phyloP scores from a whole-genome alignment of 2,113 vertebrate genomes.

The Malurus elegans region DNA sequence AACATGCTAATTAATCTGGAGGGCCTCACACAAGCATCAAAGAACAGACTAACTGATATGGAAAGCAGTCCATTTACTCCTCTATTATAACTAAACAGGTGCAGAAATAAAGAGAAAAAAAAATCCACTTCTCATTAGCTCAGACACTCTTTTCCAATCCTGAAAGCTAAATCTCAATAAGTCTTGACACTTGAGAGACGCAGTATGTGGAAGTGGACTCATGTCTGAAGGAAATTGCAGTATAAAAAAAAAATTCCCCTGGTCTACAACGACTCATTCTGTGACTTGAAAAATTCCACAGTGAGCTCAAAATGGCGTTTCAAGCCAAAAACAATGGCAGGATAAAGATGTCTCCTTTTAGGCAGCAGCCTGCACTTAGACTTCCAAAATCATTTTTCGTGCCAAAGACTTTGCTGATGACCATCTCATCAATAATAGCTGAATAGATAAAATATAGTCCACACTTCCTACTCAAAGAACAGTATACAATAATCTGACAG shows the following conservation, averaged over 20 bases:
- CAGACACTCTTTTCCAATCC: neutral
- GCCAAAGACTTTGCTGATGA: neutral
- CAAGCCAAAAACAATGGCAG: neutral
- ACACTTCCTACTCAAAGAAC: neutral
- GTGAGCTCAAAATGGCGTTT: neutral
- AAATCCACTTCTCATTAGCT: neutral
- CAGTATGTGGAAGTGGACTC: neutral
- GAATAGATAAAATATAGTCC: neutral
- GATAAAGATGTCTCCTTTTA: neutral
- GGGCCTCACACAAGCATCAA: conserved; percentile 4
- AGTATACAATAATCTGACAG: neutral
- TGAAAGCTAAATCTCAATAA: neutral
- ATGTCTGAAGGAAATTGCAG: neutral
- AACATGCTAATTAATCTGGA: conserved; percentile 14
- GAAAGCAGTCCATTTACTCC: conserved; percentile 13
- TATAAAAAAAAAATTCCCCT: neutral
- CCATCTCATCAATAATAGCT: neutral
- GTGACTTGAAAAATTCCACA: neutral
- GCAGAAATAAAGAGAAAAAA: neutral
- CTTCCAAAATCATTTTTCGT: neutral
- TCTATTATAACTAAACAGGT: conserved; percentile 13
- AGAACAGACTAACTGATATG: neutral
- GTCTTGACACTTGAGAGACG: neutral
- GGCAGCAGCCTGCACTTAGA: neutral
- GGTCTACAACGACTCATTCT: neutral